A percentile compares a stretch with the other conserved stretches of the same genome.
Evolutionary conservation across 2,888 invertebrate genomes (phyloP).

Genomic region (Megamerina dolium): DNA sequence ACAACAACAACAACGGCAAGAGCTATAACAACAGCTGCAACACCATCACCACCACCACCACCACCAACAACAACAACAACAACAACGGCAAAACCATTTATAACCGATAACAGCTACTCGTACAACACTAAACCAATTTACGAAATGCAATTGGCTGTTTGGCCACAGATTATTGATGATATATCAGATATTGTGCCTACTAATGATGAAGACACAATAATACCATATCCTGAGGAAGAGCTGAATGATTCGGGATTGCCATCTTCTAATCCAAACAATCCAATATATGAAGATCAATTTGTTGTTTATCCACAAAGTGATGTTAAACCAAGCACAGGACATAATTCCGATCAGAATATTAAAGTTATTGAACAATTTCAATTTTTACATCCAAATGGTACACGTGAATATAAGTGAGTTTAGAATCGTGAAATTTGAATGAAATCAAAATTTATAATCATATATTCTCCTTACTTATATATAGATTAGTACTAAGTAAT

Average conservation of each 20-base stretch:
- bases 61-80: too few relatives aligned
- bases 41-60: too few relatives aligned
- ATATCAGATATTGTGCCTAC: slow-evolving; percentile 19
- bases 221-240: slow-evolving; percentile 34
- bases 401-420: slow-evolving; percentile 36
- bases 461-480: too few relatives aligned
- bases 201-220: slow-evolving; percentile 10
- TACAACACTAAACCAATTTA: slow-evolving; percentile 31
- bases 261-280: slow-evolving; percentile 24
- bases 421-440: too few relatives aligned
- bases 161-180: slow-evolving; percentile 35
- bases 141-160: slow-evolving; percentile 40
- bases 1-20: too few relatives aligned
- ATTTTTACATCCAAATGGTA: slow-evolving; percentile 33
- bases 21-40: too few relatives aligned
- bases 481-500: slow-evolving; percentile 34
- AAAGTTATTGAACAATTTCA: slow-evolving; percentile 36
- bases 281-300: slow-evolving; percentile 24
- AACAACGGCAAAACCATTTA: too few relatives aligned
- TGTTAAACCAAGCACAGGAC: slow-evolving; percentile 2
- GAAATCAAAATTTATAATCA: too few relatives aligned
- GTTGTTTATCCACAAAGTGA: background rate
- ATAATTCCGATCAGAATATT: slow-evolving; percentile 11
- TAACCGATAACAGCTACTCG: too few relatives aligned
- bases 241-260: too few relatives aligned